Conservation (phyloP, 2,797 vertebrate species). For the Leptoclinus maculatus region DNA sequence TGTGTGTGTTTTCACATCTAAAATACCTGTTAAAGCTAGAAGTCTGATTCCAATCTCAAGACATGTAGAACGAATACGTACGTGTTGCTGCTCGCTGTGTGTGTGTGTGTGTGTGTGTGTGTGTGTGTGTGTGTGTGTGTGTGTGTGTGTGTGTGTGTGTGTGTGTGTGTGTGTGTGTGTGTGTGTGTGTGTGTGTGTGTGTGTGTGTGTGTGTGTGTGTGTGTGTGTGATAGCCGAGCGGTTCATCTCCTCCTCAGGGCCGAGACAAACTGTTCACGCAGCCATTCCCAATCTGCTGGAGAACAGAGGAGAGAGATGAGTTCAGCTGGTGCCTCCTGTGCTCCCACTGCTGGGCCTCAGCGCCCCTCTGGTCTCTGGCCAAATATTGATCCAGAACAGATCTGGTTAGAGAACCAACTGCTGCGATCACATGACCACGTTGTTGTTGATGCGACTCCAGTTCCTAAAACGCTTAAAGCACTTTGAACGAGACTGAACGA, state of each 20-base stretch:
- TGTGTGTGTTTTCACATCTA: constrained; percentile 24
- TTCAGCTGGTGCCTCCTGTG: constrained; percentile 43
- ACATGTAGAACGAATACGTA: background rate
- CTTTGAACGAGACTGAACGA: background rate
- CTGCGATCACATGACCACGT: constrained; percentile 42
- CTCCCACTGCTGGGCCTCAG: constrained; percentile 24
- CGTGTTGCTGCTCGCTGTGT: background rate
- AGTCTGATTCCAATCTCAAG: constrained; percentile 6
- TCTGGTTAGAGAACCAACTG: constrained; percentile 44
- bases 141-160: no score
- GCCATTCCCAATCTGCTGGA: constrained; percentile 50
- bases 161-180: no score
- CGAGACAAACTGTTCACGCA: constrained; percentile 42
- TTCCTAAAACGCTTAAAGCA: background rate
- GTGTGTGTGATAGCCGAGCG: background rate
- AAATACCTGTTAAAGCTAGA: constrained; percentile 7
- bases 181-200: no score
- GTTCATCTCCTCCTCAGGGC: constrained; percentile 12
- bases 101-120: background rate
- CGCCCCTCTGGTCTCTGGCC: constrained; percentile 32
- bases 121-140: background rate
- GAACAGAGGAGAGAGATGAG: constrained; percentile 51
- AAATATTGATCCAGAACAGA: constrained; percentile 65
- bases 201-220: no score
- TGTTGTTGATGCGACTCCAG: constrained; percentile 17